Conservation (phyloP, 2,113 vertebrate genomes). For the Scortum barcoo region DNA sequence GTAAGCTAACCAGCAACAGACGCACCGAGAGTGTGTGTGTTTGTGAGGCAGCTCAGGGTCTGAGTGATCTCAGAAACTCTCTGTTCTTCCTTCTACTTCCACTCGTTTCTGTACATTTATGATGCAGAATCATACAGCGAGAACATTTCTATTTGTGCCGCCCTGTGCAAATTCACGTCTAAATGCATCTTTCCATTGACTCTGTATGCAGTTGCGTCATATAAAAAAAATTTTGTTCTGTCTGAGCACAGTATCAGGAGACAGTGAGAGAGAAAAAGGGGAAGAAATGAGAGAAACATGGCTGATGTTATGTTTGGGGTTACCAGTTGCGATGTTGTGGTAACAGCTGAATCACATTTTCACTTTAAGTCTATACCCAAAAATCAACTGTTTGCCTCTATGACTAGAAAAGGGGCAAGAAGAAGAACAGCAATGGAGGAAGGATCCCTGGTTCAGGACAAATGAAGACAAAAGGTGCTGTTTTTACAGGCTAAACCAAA, state of each 20-base stretch:
- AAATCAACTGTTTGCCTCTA: not conserved
- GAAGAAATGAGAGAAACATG: not conserved
- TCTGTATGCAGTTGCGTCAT: not conserved
- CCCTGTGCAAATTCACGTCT: too few species aligned
- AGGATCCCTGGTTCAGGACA: not conserved
- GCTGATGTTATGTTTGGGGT: not conserved
- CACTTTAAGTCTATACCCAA: not conserved
- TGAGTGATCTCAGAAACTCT: not conserved
- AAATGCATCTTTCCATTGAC: not conserved
- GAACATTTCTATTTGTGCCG: not conserved
- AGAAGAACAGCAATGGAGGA: not conserved
- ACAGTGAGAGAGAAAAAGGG: not conserved
- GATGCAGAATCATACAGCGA: not conserved
- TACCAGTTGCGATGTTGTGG: too few species aligned
- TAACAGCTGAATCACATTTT: not conserved
- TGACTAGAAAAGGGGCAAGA: not conserved
- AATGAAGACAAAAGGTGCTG: not conserved
- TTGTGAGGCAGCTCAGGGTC: not conserved
- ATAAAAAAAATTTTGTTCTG: not conserved
- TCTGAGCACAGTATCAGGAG: not conserved
- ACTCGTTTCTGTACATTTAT: not conserved
- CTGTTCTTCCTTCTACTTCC: not conserved
- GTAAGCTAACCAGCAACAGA: not conserved
- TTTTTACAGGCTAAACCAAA: not conserved
- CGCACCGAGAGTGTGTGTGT: not conserved